phyloP scores from a whole-genome alignment of 30 jellyfish, hydroid and myxozoan genomes.

The Aurelia sp. region DNA sequence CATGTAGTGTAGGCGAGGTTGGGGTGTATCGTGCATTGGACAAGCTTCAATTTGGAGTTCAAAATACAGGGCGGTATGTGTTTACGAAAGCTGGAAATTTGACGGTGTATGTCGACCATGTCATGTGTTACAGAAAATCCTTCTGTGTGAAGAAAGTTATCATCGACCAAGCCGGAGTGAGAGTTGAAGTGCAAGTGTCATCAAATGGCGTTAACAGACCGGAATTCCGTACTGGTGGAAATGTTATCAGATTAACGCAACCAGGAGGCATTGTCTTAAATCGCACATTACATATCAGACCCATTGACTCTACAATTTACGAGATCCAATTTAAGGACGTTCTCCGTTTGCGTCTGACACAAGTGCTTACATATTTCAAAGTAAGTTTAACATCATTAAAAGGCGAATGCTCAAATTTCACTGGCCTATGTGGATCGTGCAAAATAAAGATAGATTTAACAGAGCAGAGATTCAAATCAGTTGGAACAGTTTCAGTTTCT shows the following conservation, averaged over 20 bases:
- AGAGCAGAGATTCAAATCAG: slow-evolving; percentile 11
- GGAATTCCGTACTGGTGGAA: not conserved
- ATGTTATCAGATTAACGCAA: not conserved
- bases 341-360: not conserved
- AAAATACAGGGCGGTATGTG: slow-evolving; percentile 36
- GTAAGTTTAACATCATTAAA: not conserved
- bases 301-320: not conserved
- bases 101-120: slow-evolving; percentile 34
- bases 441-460: not conserved
- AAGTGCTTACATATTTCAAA: not conserved
- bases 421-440: slow-evolving; percentile 67
- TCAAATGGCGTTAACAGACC: not conserved
- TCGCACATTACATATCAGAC: slow-evolving; percentile 3
- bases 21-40: slow-evolving; percentile 53
- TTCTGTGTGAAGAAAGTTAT: slow-evolving; percentile 26
- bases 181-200: not conserved
- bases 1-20: slow-evolving; percentile 31
- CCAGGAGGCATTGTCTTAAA: slow-evolving; percentile 13
- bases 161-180: slow-evolving; percentile 11
- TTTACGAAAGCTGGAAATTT: not conserved
- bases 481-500: slow-evolving; percentile 22
- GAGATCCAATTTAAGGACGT: slow-evolving; percentile 13
- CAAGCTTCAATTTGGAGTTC: slow-evolving; percentile 14
- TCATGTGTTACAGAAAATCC: slow-evolving; percentile 31
- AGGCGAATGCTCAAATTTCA: slow-evolving; percentile 7